phyloP scores from a whole-genome alignment of 2,888 invertebrate species.

The Pomacea canaliculata region DNA sequence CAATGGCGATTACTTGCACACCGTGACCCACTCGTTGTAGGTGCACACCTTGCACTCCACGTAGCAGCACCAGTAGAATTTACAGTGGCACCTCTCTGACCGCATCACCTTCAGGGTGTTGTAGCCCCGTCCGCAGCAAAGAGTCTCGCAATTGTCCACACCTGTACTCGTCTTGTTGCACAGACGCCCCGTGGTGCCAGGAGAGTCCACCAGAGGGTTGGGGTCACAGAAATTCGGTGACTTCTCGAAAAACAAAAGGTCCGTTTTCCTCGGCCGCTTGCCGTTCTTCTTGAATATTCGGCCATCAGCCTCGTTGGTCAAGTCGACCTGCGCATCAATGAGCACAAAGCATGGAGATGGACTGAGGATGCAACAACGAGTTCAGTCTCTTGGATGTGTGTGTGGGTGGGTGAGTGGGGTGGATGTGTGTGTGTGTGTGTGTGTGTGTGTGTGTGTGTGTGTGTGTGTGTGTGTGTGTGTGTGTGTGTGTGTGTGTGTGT shows the following conservation, averaged over 20 bases:
- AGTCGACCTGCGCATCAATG: constrained; percentile 43
- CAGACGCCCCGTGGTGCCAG: constrained; percentile 63
- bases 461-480: too few species aligned
- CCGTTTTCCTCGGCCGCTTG: constrained; percentile 46
- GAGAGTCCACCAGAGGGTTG: constrained; percentile 62
- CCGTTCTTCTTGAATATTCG: constrained; percentile 47
- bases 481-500: too few species aligned
- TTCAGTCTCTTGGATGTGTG: too few species aligned
- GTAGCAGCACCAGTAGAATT: constrained; percentile 69
- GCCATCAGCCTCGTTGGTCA: constrained; percentile 49
- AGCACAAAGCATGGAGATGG: too few species aligned
- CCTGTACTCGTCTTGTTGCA: constrained; percentile 64
- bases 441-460: too few species aligned
- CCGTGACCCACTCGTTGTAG: constrained; percentile 82
- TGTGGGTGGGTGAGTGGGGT: too few species aligned
- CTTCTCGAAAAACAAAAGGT: constrained; percentile 89
- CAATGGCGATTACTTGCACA: constrained; percentile 79
- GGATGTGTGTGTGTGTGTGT: too few species aligned
- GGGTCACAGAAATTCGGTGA: constrained; percentile 92
- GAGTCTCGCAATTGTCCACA: constrained; percentile 60
- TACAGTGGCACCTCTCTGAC: constrained; percentile 66
- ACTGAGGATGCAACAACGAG: too few species aligned
- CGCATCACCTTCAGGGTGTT: constrained; percentile 73
- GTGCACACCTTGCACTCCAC: constrained; percentile 70
- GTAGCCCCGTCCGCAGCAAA: constrained; percentile 65